Evolutionary conservation across 2,113 vertebrate genomes (phyloP).

Genomic region (Pelmatolapia mariae): DNA sequence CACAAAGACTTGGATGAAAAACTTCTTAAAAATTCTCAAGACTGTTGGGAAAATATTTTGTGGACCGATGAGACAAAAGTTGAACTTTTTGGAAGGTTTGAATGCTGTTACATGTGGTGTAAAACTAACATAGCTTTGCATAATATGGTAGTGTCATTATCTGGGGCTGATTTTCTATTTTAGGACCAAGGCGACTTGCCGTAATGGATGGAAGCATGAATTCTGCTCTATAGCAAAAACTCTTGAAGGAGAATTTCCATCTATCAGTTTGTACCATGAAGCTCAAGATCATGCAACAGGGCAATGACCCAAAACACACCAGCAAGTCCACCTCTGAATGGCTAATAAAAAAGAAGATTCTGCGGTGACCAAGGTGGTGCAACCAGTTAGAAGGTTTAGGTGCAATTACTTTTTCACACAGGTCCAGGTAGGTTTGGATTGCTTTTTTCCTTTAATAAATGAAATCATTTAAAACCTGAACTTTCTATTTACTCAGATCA

Average conservation of each 20-base stretch:
- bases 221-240: not conserved
- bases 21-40: not conserved
- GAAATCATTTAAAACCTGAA: not conserved
- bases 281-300: not conserved
- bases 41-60: not conserved
- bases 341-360: not conserved
- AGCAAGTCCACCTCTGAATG: not conserved
- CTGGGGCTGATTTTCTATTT: not conserved
- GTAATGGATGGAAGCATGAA: not conserved
- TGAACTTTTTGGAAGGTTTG: not conserved
- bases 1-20: not conserved
- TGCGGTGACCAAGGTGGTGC: not conserved
- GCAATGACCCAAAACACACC: not conserved
- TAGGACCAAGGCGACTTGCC: not conserved
- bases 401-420: not conserved
- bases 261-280: not conserved
- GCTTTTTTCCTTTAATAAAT: not conserved
- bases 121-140: not conserved
- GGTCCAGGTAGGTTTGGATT: not conserved
- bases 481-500: not conserved
- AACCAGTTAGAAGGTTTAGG: not conserved
- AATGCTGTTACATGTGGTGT: not conserved
- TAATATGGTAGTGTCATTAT: not conserved
- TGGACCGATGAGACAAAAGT: not conserved
- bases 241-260: not conserved